Conservation (phyloP, 2,113 vertebrate genomes). For the Gallinago paraguaiae region DNA sequence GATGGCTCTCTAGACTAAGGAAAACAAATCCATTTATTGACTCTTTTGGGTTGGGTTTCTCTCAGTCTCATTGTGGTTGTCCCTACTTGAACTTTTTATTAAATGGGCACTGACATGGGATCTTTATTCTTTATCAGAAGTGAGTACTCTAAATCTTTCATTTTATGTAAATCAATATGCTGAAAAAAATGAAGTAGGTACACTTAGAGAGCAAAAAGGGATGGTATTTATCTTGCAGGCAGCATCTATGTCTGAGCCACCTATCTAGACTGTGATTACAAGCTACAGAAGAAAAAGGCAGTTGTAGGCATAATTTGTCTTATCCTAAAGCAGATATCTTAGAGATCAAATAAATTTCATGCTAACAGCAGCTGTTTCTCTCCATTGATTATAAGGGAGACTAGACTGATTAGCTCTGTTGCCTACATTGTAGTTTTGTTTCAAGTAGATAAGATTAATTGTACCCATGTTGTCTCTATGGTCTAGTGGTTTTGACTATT, state of each 20-base stretch:
- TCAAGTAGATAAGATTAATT: conserved; percentile 7
- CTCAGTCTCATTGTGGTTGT: neutral
- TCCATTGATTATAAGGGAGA: neutral
- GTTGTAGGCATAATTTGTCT: neutral
- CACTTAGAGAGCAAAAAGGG: neutral
- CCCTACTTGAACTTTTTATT: neutral
- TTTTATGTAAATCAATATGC: neutral
- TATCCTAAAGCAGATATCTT: neutral
- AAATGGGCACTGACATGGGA: neutral
- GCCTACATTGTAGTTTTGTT: neutral
- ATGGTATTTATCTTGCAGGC: neutral
- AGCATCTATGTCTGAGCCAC: neutral
- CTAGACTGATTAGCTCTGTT: neutral
- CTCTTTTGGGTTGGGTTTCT: neutral
- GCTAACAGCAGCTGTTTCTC: neutral
- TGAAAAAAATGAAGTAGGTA: neutral
- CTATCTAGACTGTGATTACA: neutral
- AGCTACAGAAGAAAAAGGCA: neutral
- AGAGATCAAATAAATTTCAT: conserved; percentile 6
- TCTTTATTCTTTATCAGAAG: neutral
- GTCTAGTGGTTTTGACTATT: neutral
- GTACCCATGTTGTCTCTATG: neutral
- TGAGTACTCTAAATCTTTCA: neutral
- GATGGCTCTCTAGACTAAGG: neutral
- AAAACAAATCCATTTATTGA: conserved; percentile 3